Base-by-base conservation (phyloP, 2,797 vertebrate genomes). In the Spinus olivaceus region DNA sequence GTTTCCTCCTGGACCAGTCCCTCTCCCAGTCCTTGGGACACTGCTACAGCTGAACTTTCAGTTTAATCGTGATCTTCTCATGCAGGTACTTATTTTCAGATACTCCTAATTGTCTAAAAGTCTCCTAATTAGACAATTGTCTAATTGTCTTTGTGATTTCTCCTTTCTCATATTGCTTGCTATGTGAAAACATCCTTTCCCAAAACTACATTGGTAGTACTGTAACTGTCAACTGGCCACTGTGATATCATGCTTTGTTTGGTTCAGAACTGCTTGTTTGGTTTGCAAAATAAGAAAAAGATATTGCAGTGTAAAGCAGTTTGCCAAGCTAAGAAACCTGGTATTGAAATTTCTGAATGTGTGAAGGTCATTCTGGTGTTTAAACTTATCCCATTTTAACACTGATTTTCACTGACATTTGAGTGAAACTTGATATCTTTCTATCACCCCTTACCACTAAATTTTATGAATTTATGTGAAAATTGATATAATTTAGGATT, bases 1-100 rank as follows among this genome's bases (percentile, higher is more conserved):
- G 8, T 85, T 97, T 90, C 98, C 97, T 86, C 97, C 98, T 6
- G 97, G 97, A 69, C 97, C 96, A 21, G n/a, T 90, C 28, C 91
- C 97, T 73, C 66, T 97, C 57, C 98, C 97, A 25, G 0, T 97
- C 60, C 35, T 97, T 49, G 98, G 97, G 69, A 97, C 96, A 9
- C 86, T 97, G 72, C 92, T 97, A 92, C 97, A 97, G 57, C 92
- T 97, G 35, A 96, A 84, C 28, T 97, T 98, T 72, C 93, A 81
- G 73, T 63, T 97, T 63, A 90, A 93, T 76, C 78, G 93, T 27
- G 95, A 96, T 79, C 35, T 94, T 28, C 94, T 96, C 59, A 96
- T 96, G 95, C 95, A 96, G 96, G 95, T 96, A 96, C 86, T 90
- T 90, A 24, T 90, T 95, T 95, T 93, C 44, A 49, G 77, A 81